Conservation (phyloP, 1,140 invertebrate species). For the Cotesia chilonis region DNA sequence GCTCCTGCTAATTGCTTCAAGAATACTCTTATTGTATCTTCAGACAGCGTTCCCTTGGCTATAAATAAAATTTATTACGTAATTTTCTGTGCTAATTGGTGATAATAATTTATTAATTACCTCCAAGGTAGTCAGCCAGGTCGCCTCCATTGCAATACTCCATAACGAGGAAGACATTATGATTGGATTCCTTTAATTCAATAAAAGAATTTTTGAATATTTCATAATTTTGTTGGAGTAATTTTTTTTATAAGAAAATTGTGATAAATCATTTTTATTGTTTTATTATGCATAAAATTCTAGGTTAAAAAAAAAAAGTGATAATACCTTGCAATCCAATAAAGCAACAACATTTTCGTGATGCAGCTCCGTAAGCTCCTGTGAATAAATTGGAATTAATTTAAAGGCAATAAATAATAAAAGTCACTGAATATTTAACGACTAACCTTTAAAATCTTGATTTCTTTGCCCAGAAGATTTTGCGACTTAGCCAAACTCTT, state of each 20-base stretch:
- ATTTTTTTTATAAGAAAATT: too few relatives aligned
- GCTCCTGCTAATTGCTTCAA: slow-evolving; percentile 95
- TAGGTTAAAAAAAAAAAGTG: slow-evolving; percentile 1
- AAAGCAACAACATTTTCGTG: slow-evolving; percentile 98
- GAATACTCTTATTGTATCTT: slow-evolving; percentile 96
- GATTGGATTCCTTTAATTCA: slow-evolving; percentile 78
- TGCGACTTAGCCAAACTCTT: slow-evolving; percentile 97
- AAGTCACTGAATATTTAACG: slow-evolving; percentile 6
- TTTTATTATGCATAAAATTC: not conserved
- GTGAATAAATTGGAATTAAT: slow-evolving; percentile 35
- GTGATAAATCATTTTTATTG: too few relatives aligned
- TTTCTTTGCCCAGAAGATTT: slow-evolving; percentile 96
- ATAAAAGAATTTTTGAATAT: too few relatives aligned
- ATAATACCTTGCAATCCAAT: slow-evolving; percentile 86
- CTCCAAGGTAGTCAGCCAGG: slow-evolving; percentile 94
- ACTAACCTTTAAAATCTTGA: slow-evolving; percentile 93
- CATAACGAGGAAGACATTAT: slow-evolving; percentile 97
- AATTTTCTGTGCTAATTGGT: slow-evolving; percentile 16
- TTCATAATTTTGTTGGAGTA: too few relatives aligned
- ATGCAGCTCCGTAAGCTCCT: slow-evolving; percentile 94
- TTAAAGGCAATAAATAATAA: slow-evolving; percentile 11
- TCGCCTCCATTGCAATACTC: slow-evolving; percentile 99
- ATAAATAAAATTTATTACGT: slow-evolving; percentile 33
- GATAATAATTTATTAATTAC: slow-evolving; percentile 66
- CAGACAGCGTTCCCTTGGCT: slow-evolving; percentile 92